phyloP scores from a whole-genome alignment of 1,140 invertebrate species.

The Atta cephalotes region DNA sequence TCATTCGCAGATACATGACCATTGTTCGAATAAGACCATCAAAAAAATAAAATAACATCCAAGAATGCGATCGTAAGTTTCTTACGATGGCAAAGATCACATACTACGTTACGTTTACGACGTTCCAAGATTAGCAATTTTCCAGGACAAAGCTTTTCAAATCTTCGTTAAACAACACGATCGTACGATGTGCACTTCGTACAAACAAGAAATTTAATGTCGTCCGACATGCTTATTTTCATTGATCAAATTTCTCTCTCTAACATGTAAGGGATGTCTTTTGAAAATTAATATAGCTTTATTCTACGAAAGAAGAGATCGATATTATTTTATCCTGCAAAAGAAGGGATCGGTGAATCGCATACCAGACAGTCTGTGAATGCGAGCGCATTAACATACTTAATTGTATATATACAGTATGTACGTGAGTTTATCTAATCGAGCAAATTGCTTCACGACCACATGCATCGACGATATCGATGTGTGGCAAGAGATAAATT shows the following conservation, averaged over 20 bases:
- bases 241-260: not conserved
- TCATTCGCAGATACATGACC: not conserved
- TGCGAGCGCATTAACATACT: not conserved
- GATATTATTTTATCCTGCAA: not conserved
- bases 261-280: not conserved
- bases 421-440: slow-evolving; percentile 24
- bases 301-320: not conserved
- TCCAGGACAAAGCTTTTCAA: slow-evolving; percentile 13
- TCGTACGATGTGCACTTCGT: slow-evolving; percentile 18
- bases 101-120: slow-evolving; percentile 27
- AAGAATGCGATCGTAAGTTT: slow-evolving; percentile 45
- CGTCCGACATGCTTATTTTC: not conserved
- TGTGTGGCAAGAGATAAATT: slow-evolving; percentile 16
- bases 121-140: slow-evolving; percentile 43
- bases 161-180: slow-evolving; percentile 23
- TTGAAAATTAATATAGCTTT: not conserved
- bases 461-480: not conserved
- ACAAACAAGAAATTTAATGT: slow-evolving; percentile 7
- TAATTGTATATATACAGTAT: not conserved
- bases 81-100: slow-evolving; percentile 44
- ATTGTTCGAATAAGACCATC: slow-evolving; percentile 5
- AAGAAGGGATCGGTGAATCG: not conserved
- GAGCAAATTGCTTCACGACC: slow-evolving; percentile 15
- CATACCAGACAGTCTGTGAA: not conserved
- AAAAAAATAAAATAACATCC: slow-evolving; percentile 11